These are phyloP conservation scores for Magallana gigas DNA, from an alignment of 1,140 invertebrate species.

Conservation along the genomic window DNA sequence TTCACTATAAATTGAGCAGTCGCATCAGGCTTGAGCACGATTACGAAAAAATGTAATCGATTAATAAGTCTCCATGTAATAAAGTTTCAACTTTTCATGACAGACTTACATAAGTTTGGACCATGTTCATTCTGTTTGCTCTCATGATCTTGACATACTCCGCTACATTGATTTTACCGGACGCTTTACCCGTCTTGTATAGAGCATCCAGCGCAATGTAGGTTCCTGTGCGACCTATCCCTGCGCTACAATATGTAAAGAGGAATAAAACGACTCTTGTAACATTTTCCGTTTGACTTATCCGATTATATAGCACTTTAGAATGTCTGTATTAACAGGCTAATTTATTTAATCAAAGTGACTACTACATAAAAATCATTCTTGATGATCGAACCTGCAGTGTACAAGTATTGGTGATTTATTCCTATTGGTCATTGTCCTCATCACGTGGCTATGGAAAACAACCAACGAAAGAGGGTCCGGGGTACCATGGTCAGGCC, in stretches of 20 bases:
- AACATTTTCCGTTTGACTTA: neutral
- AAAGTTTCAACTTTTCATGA: neutral
- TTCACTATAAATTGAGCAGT: neutral
- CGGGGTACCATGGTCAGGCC: conserved; percentile 43
- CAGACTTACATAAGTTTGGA: conserved; percentile 9
- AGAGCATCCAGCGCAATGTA: conserved; percentile 34
- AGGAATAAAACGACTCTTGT: neutral
- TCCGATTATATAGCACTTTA: too few species aligned
- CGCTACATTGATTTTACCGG: conserved; percentile 7
- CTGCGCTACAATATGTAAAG: neutral
- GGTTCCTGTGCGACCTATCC: conserved; percentile 10
- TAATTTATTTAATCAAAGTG: too few species aligned
- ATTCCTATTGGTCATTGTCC: neutral
- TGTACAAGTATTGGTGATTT: conserved; percentile 6
- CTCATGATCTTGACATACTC: conserved; percentile 40
- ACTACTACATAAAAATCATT: neutral
- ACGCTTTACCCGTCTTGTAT: neutral
- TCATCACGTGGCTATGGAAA: conserved; percentile 23
- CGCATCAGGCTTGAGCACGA: neutral
- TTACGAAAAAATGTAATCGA: too few species aligned
- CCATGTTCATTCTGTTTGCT: conserved; percentile 39
- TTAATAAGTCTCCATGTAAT: neutral
- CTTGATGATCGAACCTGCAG: conserved; percentile 20
- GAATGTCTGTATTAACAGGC: too few species aligned
- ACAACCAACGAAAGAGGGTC: conserved; percentile 17